Base-by-base conservation (phyloP, 2,113 vertebrate genomes). In the Oryzias curvinotus region DNA sequence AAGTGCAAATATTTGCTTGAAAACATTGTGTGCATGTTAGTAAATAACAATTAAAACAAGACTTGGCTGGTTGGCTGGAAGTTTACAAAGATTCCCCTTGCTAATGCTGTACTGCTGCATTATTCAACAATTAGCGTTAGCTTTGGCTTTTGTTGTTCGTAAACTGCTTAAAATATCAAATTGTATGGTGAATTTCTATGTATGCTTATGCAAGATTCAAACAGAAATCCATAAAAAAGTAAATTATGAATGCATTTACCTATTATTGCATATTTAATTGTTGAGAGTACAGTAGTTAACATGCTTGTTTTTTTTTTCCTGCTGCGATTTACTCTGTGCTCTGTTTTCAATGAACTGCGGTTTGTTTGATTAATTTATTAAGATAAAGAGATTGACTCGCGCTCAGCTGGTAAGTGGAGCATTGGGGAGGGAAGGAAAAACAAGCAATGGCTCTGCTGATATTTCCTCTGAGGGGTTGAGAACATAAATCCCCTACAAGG, bases 351-450 rank as follows among this genome's bases (percentile, higher is more conserved):
- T 78, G 77, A 75, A 71, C 57, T 73, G 58, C 47, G 44, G 59
- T 67, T 63, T 66, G 62, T 86, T 76, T 88, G 82, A 87, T 82
- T 81, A 86, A 87, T 87, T 85, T 78, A 87, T 86, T 86, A 67
- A 50, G 70, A 65, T 77, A 53, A 78, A 66, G 65, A 82, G 77
- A 84, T 85, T 78, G 84, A 83, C 67, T 69, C 83, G 62, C 86
- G 72, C 82, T 60, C 79, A 72, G 82, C 84, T 85, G 66, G 81
- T 81, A 88, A 88, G 85, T 81, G 69, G 81, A 54, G 51, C 79
- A 75, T 77, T 23, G 49, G 78, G 80, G 81, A 85, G 65, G 41
- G 42, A 23, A 52, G 68, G 68, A 63, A 73, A 87, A 84, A 87
- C 81, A 87, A 87, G 77, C 49, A 49, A 65, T 65, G 65, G 74